Evolutionary conservation across 92 coral and sea anemone genomes (phyloP), one percentile per base, ranked within the genome.

Genomic region (Phymanthus crucifer): DNA sequence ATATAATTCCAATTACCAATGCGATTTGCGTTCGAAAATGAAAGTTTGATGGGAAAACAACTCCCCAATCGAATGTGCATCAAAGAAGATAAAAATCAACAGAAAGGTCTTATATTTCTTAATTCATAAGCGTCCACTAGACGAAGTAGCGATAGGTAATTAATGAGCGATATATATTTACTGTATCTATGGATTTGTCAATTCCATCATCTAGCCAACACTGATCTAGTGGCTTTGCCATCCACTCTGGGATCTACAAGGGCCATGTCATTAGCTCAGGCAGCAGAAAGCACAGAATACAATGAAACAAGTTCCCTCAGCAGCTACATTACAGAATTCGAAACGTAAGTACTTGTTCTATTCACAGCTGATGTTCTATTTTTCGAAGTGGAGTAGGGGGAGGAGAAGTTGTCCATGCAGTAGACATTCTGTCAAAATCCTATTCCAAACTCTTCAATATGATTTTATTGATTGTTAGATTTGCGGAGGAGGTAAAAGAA

Each of bases 401-500:
- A 54, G 34, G 68, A 7, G 32, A 27, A 61, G 3, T 27, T 61
- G 16, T 12, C 33, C 1, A 17, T 61, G 26, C 13, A 33, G 68
- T 34, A 10, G n/a, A 19, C 68, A 66, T 24, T 35, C 26, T 66
- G 36, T 70, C 0, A 72, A 11, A 11, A 14, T 72, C 45, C 16
- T 21, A 13, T 43, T 21, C 47, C 6, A 68, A 70, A 38, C 24
- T 40, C 16, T 57, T 57, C 54, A 37, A 71, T 19, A n/a, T 71
- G 3, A 36, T 40, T 18, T 16, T 23, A 2, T 64, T 43, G 38
- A 1, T 75, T 7, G n/a, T 73, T 73, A 93, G 97, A 33, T 93
- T 93, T 77, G 94, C 94, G 57, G 97, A 93, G 61, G 97, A 93
- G 72, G 90, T 93, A 14, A 83, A 84, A 40, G 97, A 87, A 43